Conservation (phyloP, 2,113 vertebrate species). For the Trichomycterus rosablanca region DNA sequence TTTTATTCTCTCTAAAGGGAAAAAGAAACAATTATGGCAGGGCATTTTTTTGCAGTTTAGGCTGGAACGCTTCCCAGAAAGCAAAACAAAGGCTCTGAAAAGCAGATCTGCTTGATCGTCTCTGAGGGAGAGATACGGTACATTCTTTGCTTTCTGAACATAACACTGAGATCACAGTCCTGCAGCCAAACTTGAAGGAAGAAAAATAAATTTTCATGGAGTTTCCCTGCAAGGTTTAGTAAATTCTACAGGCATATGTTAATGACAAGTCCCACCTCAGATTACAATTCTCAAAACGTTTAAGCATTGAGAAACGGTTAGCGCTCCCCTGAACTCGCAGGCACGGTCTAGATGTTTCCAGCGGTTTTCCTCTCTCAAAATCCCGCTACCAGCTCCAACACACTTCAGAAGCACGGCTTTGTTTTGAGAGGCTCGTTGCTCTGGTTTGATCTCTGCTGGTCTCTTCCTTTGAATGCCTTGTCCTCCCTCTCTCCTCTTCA, state of each 20-base stretch:
- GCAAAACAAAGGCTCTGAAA: constrained; percentile 16
- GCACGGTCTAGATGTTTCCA: constrained; percentile 4
- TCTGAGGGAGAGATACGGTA: constrained; percentile 31
- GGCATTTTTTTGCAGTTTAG: constrained; percentile 54
- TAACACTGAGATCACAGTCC: constrained; percentile 14
- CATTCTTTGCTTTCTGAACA: constrained; percentile 30
- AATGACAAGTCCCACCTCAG: constrained; percentile 29
- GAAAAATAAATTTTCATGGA: constrained; percentile 17
- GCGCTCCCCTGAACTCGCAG: not conserved
- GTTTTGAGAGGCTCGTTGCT: constrained; percentile 5
- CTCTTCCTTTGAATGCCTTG: not conserved
- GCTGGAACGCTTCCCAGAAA: constrained; percentile 40
- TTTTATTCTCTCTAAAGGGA: constrained; percentile 51
- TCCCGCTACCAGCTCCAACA: constrained; percentile 17
- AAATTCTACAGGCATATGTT: constrained; percentile 21
- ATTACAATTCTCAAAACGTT: constrained; percentile 9
- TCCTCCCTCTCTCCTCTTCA: constrained; percentile 17
- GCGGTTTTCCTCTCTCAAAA: constrained; percentile 1
- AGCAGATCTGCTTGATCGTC: constrained; percentile 13
- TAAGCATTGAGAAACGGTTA: not conserved
- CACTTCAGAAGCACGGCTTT: constrained; percentile 11
- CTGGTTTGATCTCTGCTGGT: constrained; percentile 15
- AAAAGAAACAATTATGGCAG: constrained; percentile 62
- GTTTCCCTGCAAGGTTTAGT: constrained; percentile 28
- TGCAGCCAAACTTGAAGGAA: constrained; percentile 19